phyloP scores from a whole-genome alignment of 1,140 invertebrate species.

The Cotesia glomerata region DNA sequence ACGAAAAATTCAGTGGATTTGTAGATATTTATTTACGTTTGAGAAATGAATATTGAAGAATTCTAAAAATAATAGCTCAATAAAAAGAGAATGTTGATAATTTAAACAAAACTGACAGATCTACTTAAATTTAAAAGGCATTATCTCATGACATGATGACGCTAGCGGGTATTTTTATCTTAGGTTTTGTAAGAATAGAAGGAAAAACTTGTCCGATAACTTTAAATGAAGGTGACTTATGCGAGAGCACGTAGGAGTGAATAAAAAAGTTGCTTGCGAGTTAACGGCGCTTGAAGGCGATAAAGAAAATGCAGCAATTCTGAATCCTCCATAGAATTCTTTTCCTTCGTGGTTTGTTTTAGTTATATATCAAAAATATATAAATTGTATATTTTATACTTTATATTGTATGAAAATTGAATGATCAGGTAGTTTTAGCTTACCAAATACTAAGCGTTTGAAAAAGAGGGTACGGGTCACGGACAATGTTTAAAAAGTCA shows the following conservation, averaged over 20 bases:
- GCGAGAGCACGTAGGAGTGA: conserved; percentile 1
- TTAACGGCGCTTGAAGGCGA: neutral
- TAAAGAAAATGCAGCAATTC: conserved; percentile 10
- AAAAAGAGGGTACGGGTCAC: conserved; percentile 42
- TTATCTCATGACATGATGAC: neutral
- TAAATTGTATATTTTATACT: neutral
- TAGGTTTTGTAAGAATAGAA: neutral
- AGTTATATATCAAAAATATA: neutral
- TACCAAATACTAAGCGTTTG: conserved; percentile 20
- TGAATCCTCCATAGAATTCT: neutral
- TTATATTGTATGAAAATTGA: neutral
- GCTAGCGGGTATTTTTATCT: neutral
- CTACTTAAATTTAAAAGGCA: neutral
- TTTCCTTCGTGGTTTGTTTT: neutral
- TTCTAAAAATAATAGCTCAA: neutral
- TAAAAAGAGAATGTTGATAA: neutral
- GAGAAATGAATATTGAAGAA: neutral
- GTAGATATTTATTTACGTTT: no score
- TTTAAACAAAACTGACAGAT: neutral
- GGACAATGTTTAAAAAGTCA: conserved; percentile 38
- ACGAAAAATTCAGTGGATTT: no score
- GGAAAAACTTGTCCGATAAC: neutral
- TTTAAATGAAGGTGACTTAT: conserved; percentile 3
- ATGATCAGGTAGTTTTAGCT: neutral
- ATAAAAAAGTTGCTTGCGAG: conserved; percentile 4